Conservation (phyloP, 2,797 vertebrate genomes). For the Lepus townsendii region DNA sequence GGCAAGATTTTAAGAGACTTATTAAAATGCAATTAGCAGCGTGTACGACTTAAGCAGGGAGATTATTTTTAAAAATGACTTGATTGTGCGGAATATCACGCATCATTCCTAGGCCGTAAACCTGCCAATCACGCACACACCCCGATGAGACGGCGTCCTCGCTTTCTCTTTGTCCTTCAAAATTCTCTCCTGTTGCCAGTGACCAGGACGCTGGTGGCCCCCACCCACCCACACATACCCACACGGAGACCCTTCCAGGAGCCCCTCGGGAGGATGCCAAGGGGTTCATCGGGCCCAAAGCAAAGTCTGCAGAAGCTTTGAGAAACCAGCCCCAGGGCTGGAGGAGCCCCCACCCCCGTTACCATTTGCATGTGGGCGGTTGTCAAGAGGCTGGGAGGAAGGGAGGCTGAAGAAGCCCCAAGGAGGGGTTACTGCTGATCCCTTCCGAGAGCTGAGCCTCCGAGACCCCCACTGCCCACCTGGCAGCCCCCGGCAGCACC, state of each 20-base stretch:
- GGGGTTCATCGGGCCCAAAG: not conserved
- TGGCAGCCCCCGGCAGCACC: not conserved
- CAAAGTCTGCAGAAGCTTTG: not conserved
- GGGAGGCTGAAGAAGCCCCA: not conserved
- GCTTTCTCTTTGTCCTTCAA: slow-evolving; percentile 89
- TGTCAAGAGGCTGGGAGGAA: not conserved
- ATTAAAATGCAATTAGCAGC: slow-evolving; percentile 92
- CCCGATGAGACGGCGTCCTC: slow-evolving; percentile 88
- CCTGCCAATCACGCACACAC: slow-evolving; percentile 90
- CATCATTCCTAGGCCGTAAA: slow-evolving; percentile 91
- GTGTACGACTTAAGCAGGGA: slow-evolving; percentile 90
- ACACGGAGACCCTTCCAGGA: not conserved
- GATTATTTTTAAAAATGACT: slow-evolving; percentile 90
- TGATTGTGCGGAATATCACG: slow-evolving; percentile 91
- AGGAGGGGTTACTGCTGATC: not conserved
- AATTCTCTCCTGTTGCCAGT: not conserved
- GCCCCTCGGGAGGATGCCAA: not conserved
- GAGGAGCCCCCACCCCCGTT: not conserved
- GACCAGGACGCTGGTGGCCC: not conserved
- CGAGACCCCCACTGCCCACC: not conserved
- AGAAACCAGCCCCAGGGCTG: not conserved
- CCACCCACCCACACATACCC: not conserved
- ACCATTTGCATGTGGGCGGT: not conserved
- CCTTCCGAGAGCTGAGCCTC: not conserved
- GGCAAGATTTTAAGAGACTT: slow-evolving; percentile 92